Conservation (phyloP, 2,113 vertebrate genomes). For the Chamaetylas fuelleborni region DNA sequence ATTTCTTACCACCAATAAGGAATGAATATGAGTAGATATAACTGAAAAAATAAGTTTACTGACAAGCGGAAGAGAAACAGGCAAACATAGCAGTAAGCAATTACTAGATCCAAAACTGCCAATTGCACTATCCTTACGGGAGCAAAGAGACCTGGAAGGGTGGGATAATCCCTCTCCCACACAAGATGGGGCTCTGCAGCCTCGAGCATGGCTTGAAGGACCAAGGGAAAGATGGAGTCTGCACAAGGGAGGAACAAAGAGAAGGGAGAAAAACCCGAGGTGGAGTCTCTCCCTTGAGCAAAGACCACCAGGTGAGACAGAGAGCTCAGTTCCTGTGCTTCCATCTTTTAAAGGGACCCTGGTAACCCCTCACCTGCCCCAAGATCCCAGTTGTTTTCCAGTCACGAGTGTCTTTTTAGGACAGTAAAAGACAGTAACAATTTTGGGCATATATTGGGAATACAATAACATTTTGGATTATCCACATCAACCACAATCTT, state of each 20-base stretch:
- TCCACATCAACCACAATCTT: not conserved
- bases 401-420: too few relatives aligned
- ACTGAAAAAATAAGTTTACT: not conserved
- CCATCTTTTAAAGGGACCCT: not conserved
- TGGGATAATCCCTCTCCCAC: not conserved
- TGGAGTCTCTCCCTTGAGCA: not conserved
- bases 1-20: not conserved
- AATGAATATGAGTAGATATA: not conserved
- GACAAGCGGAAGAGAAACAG: not conserved
- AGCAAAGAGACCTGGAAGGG: not conserved
- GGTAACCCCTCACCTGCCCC: not conserved
- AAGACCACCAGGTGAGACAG: not conserved
- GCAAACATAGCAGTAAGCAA: not conserved
- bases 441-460: not conserved
- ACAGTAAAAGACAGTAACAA: not conserved
- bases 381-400: not conserved
- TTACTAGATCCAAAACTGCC: not conserved
- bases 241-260: not conserved
- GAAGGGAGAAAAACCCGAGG: fast-evolving
- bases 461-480: not conserved
- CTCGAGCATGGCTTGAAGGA: not conserved
- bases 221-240: not conserved
- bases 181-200: not conserved
- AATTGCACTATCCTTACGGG: not conserved
- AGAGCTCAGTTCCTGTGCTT: not conserved